A percentile compares a stretch with the other conserved stretches of the same genome.
Conservation (phyloP, 2,888 invertebrate genomes). For the Dione vanillae region DNA sequence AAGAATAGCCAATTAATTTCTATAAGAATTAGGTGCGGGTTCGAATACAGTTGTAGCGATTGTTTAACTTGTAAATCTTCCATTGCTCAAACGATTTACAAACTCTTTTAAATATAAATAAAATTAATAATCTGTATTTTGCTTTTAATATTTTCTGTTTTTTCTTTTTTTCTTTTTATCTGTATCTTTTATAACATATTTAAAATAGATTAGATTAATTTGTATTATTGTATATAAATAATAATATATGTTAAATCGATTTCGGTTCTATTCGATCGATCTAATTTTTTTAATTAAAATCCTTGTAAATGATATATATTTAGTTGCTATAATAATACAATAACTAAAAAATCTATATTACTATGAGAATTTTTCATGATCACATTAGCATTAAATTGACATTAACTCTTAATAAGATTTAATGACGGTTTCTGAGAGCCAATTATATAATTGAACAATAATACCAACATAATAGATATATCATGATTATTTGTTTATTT, state of each 20-base stretch:
- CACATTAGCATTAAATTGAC: too few species aligned
- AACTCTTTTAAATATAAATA: background rate
- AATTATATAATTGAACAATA: too few species aligned
- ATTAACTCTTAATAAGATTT: too few species aligned
- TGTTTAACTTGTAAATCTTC: background rate
- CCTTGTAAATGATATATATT: background rate
- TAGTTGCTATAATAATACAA: background rate
- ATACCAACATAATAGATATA: too few species aligned
- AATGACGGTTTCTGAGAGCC: too few species aligned
- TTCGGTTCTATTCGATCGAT: slow-evolving; percentile 13
- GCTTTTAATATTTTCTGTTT: background rate
- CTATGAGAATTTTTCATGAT: too few species aligned
- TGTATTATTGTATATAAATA: slow-evolving; percentile 6
- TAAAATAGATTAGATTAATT: background rate
- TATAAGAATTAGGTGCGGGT: background rate
- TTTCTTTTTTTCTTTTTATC: background rate
- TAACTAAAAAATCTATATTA: background rate
- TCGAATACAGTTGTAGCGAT: slow-evolving; percentile 1
- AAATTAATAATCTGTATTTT: background rate
- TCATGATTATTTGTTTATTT: too few species aligned
- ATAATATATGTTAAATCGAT: slow-evolving; percentile 6
- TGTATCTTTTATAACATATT: background rate
- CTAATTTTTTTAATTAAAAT: background rate
- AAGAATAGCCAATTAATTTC: background rate
- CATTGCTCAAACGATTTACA: slow-evolving; percentile 23